Evolutionary conservation across 2,113 vertebrate genomes (phyloP), one percentile per base, ranked within the genome.

Genomic region (Macaca mulatta): DNA sequence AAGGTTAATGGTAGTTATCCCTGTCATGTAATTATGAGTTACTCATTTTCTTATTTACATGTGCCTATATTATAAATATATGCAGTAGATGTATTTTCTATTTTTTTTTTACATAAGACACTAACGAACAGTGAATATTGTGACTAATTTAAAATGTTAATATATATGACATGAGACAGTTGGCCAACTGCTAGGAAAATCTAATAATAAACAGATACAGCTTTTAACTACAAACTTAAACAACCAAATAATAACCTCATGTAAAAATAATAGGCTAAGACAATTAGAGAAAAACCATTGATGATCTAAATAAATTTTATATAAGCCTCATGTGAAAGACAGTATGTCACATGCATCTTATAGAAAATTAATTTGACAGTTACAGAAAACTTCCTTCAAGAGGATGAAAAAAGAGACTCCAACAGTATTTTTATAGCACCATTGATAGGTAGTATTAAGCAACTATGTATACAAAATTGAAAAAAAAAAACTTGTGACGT

Each of bases 331-430:
- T 40, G 10, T 82, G 10, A 92, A 87, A 83, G 20, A 93, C 55
- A 69, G 95, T 94, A 97, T 94, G 38, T 72, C 77, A 92, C 84
- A 48, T 6, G 2, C 2, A 81, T 95, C 13, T 74, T 72, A 30
- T 92, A 30, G 25, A 55, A 97, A 97, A 98, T 16, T 32, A 97
- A 98, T 14, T 30, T 72, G 2, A 89, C 4, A 90, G 89, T 96
- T 61, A 82, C 43, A 72, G 91, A 79, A 90, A 17, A 16, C 57
- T 9, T 91, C 35, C n/a, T n/a, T 59, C 43, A 87, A 61, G 5
- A 94, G 10, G 83, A 59, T 27, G 55, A 77, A 69, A 77, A 69
- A 70, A 45, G 95, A 84, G 72, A 96, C 72, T 7, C 2, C 90
- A 86, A 88, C 3, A 25, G 0, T 14, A 64, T 7, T 93, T 94